phyloP scores from a whole-genome alignment of 2,113 vertebrate species.

The Platycercus adscitus region DNA sequence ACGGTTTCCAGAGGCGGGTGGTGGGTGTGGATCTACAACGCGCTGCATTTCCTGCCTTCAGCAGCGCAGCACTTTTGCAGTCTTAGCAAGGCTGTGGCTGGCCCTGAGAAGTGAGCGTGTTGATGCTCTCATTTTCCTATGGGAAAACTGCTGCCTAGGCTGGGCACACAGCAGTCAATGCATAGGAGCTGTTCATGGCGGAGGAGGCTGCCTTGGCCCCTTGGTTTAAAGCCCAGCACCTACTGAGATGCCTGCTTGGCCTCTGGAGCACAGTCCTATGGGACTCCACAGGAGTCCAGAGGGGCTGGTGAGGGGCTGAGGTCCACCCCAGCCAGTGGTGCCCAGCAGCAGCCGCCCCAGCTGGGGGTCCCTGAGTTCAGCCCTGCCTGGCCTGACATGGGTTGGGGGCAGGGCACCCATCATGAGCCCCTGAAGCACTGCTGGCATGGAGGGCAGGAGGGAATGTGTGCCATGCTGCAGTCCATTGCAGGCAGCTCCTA shows the following conservation, averaged over 20 bases:
- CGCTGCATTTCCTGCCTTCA: background rate
- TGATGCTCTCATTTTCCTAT: background rate
- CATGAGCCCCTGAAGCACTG: background rate
- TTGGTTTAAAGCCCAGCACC: background rate
- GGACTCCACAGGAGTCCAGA: background rate
- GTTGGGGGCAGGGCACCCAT: background rate
- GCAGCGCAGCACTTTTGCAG: background rate
- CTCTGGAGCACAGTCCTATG: background rate
- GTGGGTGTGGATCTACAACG: background rate
- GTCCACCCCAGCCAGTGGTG: rapidly evolving
- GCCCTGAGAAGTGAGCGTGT: background rate
- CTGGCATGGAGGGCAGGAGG: rapidly evolving
- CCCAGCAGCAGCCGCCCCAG: background rate
- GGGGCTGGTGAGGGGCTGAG: background rate
- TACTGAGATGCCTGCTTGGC: background rate
- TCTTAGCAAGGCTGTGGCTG: background rate
- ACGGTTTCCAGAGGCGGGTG: background rate
- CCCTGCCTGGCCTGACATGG: background rate
- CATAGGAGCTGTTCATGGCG: rapidly evolving
- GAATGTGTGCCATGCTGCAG: background rate
- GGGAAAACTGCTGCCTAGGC: background rate
- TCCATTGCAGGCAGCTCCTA: background rate
- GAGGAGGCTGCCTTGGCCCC: background rate
- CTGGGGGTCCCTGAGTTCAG: background rate
- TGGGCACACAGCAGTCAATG: rapidly evolving